Percentiles rank a stretch among this genome's conserved stretches.
Conservation (phyloP, 30 jellyfish, hydroid and myxozoan genomes). For the Cassiopea andromeda region DNA sequence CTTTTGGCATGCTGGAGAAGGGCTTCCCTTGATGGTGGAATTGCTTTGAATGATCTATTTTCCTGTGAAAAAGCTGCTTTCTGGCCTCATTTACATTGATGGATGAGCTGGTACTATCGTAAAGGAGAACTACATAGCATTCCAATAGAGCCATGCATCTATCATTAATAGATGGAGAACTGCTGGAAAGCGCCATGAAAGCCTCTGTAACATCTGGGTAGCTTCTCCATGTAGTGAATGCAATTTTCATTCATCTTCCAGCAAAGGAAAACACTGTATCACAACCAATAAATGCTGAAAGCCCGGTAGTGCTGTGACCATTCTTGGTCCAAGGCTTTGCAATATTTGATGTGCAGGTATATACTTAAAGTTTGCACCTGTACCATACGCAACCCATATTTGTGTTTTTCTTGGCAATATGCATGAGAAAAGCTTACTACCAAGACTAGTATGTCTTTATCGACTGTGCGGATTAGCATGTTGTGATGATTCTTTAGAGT, state of each 20-base stretch:
- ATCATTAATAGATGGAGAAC: neutral
- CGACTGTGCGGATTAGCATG: neutral
- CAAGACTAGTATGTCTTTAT: neutral
- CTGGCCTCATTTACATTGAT: slow-evolving; percentile 17
- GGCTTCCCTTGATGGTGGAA: slow-evolving; percentile 11
- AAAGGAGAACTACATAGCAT: neutral
- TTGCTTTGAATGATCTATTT: neutral
- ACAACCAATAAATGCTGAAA: slow-evolving; percentile 71
- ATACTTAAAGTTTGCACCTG: neutral
- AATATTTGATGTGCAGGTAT: neutral
- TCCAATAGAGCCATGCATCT: neutral
- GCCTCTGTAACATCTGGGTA: neutral
- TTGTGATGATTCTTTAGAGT: neutral
- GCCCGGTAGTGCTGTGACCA: neutral
- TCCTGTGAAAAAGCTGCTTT: slow-evolving; percentile 15
- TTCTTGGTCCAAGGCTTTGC: neutral
- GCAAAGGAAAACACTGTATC: slow-evolving; percentile 44
- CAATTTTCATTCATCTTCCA: slow-evolving; percentile 42
- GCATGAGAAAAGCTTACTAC: neutral
- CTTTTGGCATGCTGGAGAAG: neutral
- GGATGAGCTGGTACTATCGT: slow-evolving; percentile 7
- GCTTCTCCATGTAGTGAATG: slow-evolving; percentile 55
- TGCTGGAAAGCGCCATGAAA: neutral
- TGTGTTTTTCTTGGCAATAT: neutral
- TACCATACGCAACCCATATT: neutral